Conservation (phyloP, 2,888 invertebrate genomes). For the Hemaris fuciformis region DNA sequence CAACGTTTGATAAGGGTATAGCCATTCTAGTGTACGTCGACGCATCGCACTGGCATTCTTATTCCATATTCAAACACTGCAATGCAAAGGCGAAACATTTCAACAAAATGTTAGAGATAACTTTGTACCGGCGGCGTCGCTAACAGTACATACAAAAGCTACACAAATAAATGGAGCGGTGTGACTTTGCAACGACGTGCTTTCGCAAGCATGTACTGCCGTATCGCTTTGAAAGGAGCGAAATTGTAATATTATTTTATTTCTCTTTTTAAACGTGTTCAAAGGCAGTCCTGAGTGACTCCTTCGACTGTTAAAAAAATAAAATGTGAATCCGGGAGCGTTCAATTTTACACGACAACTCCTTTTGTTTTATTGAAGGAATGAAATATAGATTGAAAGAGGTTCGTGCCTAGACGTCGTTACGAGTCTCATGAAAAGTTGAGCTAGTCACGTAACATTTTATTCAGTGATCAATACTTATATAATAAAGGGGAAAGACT, state of each 20-base stretch:
- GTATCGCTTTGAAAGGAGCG: conserved; percentile 33
- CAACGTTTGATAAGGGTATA: background rate
- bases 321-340: conserved; percentile 29
- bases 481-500: background rate
- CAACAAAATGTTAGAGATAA: conserved; percentile 48
- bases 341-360: conserved; percentile 36
- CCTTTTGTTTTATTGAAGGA: conserved; percentile 32
- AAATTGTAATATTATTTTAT: conserved; percentile 41
- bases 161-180: conserved; percentile 46
- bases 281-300: conserved; percentile 39
- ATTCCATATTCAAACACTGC: conserved; percentile 37
- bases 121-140: conserved; percentile 44
- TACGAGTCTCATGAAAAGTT: background rate
- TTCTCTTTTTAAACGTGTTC: conserved; percentile 42
- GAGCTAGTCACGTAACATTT: background rate
- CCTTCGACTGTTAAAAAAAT: conserved; percentile 37
- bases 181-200: conserved; percentile 37
- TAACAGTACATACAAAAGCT: conserved; percentile 42
- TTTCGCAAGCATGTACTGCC: conserved; percentile 16
- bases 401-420: background rate
- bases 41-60: background rate
- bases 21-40: background rate
- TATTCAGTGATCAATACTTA: background rate
- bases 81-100: conserved; percentile 37
- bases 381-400: conserved; percentile 20